phyloP scores from a whole-genome alignment of 2,888 invertebrate genomes.

The Charanyca ferruginea region DNA sequence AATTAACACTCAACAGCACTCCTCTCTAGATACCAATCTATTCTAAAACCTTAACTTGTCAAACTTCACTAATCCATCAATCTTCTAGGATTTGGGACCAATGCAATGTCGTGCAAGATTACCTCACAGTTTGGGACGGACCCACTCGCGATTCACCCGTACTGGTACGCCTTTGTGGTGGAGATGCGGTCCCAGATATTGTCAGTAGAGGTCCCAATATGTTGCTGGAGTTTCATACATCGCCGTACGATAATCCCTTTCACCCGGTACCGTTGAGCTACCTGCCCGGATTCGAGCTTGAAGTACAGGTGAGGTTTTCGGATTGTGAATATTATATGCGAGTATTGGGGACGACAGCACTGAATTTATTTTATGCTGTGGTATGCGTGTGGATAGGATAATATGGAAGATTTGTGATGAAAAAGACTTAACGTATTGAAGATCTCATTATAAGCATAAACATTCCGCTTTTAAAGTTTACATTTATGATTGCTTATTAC shows the following conservation, averaged over 20 bases:
- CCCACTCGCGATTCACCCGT: slow-evolving; percentile 93
- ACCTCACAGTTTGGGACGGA: slow-evolving; percentile 95
- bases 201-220: slow-evolving; percentile 95
- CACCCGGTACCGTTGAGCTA: slow-evolving; percentile 95
- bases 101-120: slow-evolving; percentile 95
- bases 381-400: slow-evolving; percentile 8
- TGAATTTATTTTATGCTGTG: slow-evolving; percentile 47
- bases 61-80: slow-evolving; percentile 57
- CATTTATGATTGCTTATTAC: not conserved
- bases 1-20: slow-evolving; percentile 38
- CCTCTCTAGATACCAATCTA: slow-evolving; percentile 35
- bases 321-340: slow-evolving; percentile 48
- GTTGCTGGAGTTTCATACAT: slow-evolving; percentile 95
- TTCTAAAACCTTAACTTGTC: slow-evolving; percentile 46
- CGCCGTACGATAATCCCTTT: slow-evolving; percentile 95
- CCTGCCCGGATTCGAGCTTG: slow-evolving; percentile 95
- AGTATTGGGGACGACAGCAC: slow-evolving; percentile 31
- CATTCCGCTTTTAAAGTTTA: not conserved
- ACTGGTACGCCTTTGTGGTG: slow-evolving; percentile 95
- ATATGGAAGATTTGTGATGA: slow-evolving; percentile 4
- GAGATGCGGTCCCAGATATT: slow-evolving; percentile 95
- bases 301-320: slow-evolving; percentile 92
- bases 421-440: not conserved
- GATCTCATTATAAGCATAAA: not conserved
- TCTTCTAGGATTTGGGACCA: slow-evolving; percentile 94